Conservation (phyloP, 2,888 invertebrate genomes). For the Drosophila melanosoma region DNA sequence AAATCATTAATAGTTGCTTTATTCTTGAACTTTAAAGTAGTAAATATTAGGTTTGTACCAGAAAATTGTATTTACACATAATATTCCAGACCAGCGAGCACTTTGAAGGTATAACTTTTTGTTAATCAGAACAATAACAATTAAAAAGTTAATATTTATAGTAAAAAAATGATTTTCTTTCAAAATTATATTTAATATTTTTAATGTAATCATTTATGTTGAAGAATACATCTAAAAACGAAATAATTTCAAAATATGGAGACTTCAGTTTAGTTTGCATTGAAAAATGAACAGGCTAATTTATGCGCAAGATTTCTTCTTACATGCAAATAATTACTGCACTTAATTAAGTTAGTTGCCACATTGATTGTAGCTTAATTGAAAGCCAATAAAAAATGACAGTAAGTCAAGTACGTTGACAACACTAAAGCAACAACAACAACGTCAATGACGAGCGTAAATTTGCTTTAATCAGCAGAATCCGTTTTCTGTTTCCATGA, state of each 20-base stretch:
- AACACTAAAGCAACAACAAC: background rate
- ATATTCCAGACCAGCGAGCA: background rate
- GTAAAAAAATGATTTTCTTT: background rate
- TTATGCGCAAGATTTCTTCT: background rate
- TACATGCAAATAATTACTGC: background rate
- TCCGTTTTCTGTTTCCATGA: conserved; percentile 14
- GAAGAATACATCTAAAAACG: background rate
- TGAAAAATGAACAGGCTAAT: background rate
- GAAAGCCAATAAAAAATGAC: conserved; percentile 40
- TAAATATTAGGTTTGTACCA: background rate
- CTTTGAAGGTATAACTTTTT: background rate
- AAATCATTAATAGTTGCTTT: background rate
- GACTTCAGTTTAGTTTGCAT: background rate
- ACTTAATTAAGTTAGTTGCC: conserved; percentile 44
- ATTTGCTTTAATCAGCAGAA: conserved; percentile 41
- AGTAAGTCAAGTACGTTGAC: conserved; percentile 44
- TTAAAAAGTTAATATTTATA: background rate
- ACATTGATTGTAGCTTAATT: conserved; percentile 41
- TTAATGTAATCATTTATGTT: background rate
- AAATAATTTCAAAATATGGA: background rate
- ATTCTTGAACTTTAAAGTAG: background rate
- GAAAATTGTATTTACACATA: background rate
- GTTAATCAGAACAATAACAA: background rate
- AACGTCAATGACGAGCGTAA: conserved; percentile 42
- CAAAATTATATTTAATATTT: background rate